Base-by-base conservation (phyloP, 2,113 vertebrate species). In the Scartelaos histophorus region DNA sequence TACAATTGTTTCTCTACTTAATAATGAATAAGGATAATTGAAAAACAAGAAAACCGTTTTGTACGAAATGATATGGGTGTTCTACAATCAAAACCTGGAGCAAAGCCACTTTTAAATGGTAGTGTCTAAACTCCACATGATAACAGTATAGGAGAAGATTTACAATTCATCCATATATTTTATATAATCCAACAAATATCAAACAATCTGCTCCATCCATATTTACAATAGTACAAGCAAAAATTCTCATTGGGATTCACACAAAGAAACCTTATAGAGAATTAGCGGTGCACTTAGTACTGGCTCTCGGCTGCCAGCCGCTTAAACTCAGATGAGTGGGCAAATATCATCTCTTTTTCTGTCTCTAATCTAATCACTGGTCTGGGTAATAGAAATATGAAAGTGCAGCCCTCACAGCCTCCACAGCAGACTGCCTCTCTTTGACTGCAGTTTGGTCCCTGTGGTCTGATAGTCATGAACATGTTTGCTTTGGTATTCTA, bases 401-500 rank as follows among this genome's bases (percentile, higher is more conserved):
- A 34, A 45, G 25, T 21, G 51, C 43, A 21, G 43, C 22, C 65
- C 53, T 69, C 60, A 19, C 6, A 46, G 71, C 43, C 57, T 76
- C 43, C 80, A 78, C 70, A 56, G 79, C 66, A 56, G 68, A 81
- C 76, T 21, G 66, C 69, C 76, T 84, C 74, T 73, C 51, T 64
- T 22, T 29, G 70, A 57, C 64, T 70, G 58, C 45, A 67, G 73
- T 80, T 83, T 79, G 1, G 13, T 82, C 70, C 78, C 73, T 58
- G 58, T 81, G 78, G 70, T 78, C 74, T 73, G 67, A 82, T 81
- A 82, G 72, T 87, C 80, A 86, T 87, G 74, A 84, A 71, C 68
- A 79, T 82, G 77, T 87, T 83, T 87, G 75, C 81, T 77, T 73
- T 78, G 53, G 64, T 80, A 45, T 78, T 71, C 34, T 61, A 82